phyloP scores from a whole-genome alignment of 2,888 invertebrate genomes.

The Hartigia nigra region DNA sequence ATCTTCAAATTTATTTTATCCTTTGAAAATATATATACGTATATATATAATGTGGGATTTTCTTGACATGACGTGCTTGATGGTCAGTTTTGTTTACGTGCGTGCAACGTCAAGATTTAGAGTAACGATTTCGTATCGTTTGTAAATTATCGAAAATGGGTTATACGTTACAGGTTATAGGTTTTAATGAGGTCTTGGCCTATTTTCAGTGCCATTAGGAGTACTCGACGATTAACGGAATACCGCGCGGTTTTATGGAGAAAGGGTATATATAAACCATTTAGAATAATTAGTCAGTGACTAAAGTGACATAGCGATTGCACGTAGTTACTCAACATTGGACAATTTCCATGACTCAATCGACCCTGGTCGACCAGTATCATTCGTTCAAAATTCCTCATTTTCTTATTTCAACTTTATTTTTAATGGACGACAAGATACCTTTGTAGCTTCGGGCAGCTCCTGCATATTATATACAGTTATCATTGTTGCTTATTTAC shows the following conservation, averaged over 20 bases:
- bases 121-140: not conserved
- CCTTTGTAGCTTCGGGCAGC: not conserved
- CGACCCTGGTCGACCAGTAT: not conserved
- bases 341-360: not conserved
- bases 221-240: conserved; percentile 2
- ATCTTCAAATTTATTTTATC: conserved; percentile 10
- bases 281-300: not conserved
- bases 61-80: not conserved
- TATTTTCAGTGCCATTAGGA: conserved; percentile 4
- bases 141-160: conserved; percentile 22
- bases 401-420: not conserved
- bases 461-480: not conserved
- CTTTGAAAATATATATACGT: not conserved
- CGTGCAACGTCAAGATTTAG: not conserved
- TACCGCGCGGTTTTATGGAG: not conserved
- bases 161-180: not conserved
- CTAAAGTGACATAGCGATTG: not conserved
- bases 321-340: conserved; percentile 3
- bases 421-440: not conserved
- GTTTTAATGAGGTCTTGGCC: not conserved
- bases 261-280: not conserved
- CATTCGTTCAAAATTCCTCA: not conserved
- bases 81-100: not conserved
- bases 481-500: not conserved
- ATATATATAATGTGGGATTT: not conserved